Conservation (phyloP, 2,797 vertebrate species). For the Lagocephalus sceleratus region DNA sequence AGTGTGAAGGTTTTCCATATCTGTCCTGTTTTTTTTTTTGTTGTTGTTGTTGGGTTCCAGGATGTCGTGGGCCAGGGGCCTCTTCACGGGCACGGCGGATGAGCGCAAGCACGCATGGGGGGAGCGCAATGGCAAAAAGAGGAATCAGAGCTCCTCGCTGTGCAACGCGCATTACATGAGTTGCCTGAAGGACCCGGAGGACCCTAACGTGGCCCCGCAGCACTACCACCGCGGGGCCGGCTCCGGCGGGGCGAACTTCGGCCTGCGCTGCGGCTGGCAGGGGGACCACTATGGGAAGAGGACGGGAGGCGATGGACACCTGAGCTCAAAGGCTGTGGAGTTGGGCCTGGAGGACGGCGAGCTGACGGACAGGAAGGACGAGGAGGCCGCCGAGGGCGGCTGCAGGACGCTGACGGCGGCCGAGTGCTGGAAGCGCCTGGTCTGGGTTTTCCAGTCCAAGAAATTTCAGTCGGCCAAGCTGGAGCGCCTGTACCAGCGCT, state of each 20-base stretch:
- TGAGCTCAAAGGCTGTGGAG: conserved; percentile 83
- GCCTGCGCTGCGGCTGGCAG: conserved; percentile 88
- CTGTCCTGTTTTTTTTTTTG: conserved; percentile 3
- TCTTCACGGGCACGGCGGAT: conserved; percentile 88
- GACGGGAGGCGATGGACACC: conserved; percentile 65
- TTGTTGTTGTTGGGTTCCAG: conserved; percentile 69
- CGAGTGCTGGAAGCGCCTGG: conserved; percentile 79
- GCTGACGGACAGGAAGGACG: conserved; percentile 65
- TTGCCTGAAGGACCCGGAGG: conserved; percentile 87
- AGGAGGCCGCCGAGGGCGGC: conserved; percentile 56
- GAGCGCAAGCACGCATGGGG: conserved; percentile 94
- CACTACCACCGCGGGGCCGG: conserved; percentile 63
- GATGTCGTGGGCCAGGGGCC: conserved; percentile 97
- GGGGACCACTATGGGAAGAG: conserved; percentile 91
- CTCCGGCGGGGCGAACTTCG: conserved; percentile 70
- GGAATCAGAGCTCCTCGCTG: conserved; percentile 80
- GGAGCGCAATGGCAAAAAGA: conserved; percentile 91
- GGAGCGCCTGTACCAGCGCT: conserved; percentile 95
- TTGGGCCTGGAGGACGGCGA: conserved; percentile 86
- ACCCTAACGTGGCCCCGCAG: conserved; percentile 61
- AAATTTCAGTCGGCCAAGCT: conserved; percentile 92
- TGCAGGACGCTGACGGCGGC: conserved; percentile 54
- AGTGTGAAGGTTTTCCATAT: not conserved
- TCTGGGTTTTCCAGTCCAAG: conserved; percentile 89
- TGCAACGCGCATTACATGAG: conserved; percentile 93